These are phyloP conservation scores for Cyphomyrus discorhynchus DNA, from an alignment of 2,113 vertebrate genomes.

Conservation along the genomic window DNA sequence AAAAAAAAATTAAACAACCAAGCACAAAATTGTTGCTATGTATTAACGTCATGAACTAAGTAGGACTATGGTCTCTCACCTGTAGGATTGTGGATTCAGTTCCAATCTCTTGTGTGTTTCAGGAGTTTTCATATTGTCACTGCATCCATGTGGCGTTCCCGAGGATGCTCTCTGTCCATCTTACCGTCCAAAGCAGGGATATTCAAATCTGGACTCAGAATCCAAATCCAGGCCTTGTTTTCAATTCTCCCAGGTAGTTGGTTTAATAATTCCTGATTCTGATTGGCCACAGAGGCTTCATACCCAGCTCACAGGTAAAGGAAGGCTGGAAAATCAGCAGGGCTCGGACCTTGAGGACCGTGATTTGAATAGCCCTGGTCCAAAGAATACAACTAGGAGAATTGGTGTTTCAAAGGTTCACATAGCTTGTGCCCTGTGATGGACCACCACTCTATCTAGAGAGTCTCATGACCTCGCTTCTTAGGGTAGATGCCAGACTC, in stretches of 20 bases:
- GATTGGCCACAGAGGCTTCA: too few relatives aligned
- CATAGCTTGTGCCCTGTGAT: not conserved
- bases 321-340: too few relatives aligned
- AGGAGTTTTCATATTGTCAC: not conserved
- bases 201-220: too few relatives aligned
- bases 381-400: not conserved
- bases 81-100: not conserved
- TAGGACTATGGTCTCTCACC: not conserved
- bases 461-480: not conserved
- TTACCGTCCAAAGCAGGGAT: not conserved
- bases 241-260: too few relatives aligned
- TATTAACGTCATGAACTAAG: not conserved
- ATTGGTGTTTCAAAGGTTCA: not conserved
- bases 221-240: too few relatives aligned
- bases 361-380: not conserved
- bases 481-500: not conserved
- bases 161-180: not conserved
- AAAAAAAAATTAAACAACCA: not conserved
- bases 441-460: not conserved
- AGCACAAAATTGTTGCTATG: not conserved
- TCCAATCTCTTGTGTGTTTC: not conserved
- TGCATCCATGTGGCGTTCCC: not conserved
- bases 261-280: too few relatives aligned
- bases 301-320: too few relatives aligned
- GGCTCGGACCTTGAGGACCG: too few relatives aligned